Conservation (phyloP, 2,797 vertebrate genomes). For the Myotis vivesi region DNA sequence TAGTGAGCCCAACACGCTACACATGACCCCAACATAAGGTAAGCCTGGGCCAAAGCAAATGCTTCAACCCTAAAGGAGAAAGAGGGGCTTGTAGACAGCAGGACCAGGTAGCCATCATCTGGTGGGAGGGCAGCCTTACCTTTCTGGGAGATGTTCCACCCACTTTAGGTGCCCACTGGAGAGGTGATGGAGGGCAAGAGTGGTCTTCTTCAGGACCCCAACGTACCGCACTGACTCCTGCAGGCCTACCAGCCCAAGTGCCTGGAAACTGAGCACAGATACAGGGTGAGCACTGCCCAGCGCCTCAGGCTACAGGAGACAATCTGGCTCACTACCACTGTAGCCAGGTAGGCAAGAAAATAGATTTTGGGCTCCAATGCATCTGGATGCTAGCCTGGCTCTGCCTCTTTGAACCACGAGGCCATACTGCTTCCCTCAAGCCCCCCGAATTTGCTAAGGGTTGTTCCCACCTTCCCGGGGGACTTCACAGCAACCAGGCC, state of each 20-base stretch:
- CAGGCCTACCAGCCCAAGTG: constrained; percentile 89
- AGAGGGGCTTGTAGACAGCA: neutral
- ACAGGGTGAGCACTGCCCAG: neutral
- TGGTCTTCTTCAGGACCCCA: constrained; percentile 91
- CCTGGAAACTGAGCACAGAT: constrained; percentile 89
- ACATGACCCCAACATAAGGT: accelerated
- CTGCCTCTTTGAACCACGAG: neutral
- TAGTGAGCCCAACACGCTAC: neutral
- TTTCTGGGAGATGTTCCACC: constrained; percentile 94
- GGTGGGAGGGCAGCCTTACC: constrained; percentile 81
- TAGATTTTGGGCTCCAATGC: neutral
- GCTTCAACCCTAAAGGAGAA: neutral
- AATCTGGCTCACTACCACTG: no score
- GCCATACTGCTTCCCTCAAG: neutral
- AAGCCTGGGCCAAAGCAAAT: neutral
- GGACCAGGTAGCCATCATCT: accelerated
- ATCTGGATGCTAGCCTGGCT: neutral
- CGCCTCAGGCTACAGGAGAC: neutral
- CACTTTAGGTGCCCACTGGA: constrained; percentile 96
- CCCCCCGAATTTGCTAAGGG: neutral
- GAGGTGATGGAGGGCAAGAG: constrained; percentile 92
- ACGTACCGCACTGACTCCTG: constrained; percentile 90
- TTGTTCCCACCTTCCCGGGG: neutral
- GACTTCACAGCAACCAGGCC: neutral
- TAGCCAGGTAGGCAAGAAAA: neutral